Evolutionary conservation across 2,888 invertebrate genomes (phyloP), one percentile per base, ranked within the genome.

Genomic region (Clanis bilineata): DNA sequence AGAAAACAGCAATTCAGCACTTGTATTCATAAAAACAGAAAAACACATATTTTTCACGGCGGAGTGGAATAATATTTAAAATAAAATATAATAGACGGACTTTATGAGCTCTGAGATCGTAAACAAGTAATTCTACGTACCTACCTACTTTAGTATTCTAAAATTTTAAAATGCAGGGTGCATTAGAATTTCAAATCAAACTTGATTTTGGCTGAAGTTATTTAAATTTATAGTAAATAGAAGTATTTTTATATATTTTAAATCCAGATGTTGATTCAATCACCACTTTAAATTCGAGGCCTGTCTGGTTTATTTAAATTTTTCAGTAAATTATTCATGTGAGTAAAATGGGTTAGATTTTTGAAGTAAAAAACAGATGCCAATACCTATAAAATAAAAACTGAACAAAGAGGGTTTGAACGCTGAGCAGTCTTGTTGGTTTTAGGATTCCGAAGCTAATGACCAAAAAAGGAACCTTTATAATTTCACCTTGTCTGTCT

Each of bases 221-320:
- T 51, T 32, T 32, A 28, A 51, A 51, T 22, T 12, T 22, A 21
- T 32, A 32, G 18, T 10, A 9, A 32, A 18, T 3, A 10, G 32
- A 18, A 18, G 32, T 21, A 32, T 51, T 32, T 51, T 51, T 22
- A n/a, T 45, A 18, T 32, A 28, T 51, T 51, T 32, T 32, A 36
- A 51, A 55, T 51, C 47, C 56, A 38, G 43, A 32, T 39, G 44
- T 51, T 32, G 3, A 28, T 51, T 51, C 32, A 28, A 32, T 10
- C 32, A 51, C 51, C 44, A 23, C 22, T 44, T 22, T 51, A 32
- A 28, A 18, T 32, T 18, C 18, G 18, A 7, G 9, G 15, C 32
- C 3, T 32, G n/a, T 1, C 32, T 32, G 51, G 10, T 18, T 51
- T 32, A 32, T 51, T 18, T n/a, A 4, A 32, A 18, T 18, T 25